A percentile compares a stretch with the other conserved stretches of the same genome.
phyloP scores from a whole-genome alignment of 2,797 vertebrate genomes.

The Acipenser ruthenus region DNA sequence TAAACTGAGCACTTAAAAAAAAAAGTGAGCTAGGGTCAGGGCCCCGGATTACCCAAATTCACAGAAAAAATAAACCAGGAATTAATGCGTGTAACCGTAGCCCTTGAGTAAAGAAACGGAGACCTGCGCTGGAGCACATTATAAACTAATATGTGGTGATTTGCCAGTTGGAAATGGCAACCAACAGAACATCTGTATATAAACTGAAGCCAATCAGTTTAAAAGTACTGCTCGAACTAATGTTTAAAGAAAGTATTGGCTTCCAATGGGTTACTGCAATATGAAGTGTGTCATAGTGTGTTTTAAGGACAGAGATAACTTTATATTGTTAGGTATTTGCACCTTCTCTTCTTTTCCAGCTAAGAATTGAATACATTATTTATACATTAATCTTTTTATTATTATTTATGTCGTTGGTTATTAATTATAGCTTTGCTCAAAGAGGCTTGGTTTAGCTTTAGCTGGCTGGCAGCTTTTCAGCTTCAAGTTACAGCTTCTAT shows the following conservation, averaged over 20 bases:
- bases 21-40: background rate
- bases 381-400: no score
- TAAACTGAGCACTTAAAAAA: background rate
- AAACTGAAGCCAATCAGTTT: background rate
- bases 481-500: no score
- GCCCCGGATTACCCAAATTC: background rate
- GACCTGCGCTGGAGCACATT: background rate
- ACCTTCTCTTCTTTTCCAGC: no score
- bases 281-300: background rate
- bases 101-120: background rate
- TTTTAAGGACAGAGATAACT: no score
- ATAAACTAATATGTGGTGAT: constrained; percentile 3
- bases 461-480: no score
- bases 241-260: background rate
- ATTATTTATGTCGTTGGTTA: no score
- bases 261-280: background rate
- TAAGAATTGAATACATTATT: no score
- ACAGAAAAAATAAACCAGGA: constrained; percentile 4
- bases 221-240: background rate
- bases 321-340: no score
- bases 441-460: no score
- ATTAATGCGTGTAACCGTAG: constrained; percentile 4
- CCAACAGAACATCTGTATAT: background rate
- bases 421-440: no score
- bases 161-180: constrained; percentile 2